These are phyloP conservation scores for Hermetia illucens DNA, from an alignment of 1,140 invertebrate species.

Conservation along the genomic window DNA sequence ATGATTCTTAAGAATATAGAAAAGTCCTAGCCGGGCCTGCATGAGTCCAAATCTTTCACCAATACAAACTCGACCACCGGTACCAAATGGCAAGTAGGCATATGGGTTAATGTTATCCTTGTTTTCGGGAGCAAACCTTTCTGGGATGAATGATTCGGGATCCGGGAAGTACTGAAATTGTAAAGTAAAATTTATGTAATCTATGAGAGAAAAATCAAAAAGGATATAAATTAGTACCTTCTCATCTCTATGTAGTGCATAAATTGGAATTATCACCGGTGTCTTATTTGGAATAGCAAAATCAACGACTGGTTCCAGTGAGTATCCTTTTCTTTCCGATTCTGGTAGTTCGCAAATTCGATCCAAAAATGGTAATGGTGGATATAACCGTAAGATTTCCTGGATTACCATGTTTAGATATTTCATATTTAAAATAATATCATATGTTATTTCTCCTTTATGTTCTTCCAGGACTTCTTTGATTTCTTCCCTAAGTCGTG, in stretches of 20 bases:
- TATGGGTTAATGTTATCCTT: conserved; percentile 17
- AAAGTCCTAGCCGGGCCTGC: conserved; percentile 48
- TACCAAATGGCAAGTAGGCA: conserved; percentile 32
- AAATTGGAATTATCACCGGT: conserved; percentile 19
- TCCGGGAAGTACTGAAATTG: conserved; percentile 29
- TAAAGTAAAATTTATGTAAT: no score
- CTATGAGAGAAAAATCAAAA: no score
- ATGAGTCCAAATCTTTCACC: conserved; percentile 47
- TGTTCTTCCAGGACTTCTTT: conserved; percentile 21
- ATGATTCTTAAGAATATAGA: conserved; percentile 34
- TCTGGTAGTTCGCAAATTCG: conserved; percentile 23
- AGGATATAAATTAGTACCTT: no score
- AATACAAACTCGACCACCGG: conserved; percentile 38
- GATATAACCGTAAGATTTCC: conserved; percentile 43
- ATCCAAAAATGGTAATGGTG: conserved; percentile 38
- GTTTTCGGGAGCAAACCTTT: conserved; percentile 30
- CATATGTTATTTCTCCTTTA: conserved; percentile 28
- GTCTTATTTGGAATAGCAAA: conserved; percentile 16
- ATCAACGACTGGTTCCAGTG: conserved; percentile 18
- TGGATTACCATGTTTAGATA: conserved; percentile 31
- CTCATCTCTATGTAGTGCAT: conserved; percentile 20
- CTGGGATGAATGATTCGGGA: conserved; percentile 36
- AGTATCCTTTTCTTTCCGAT: conserved; percentile 10
- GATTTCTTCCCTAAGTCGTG: conserved; percentile 32
- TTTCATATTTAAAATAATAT: conserved; percentile 27